phyloP scores from a whole-genome alignment of 2,888 invertebrate genomes.

The Troides aeacus region DNA sequence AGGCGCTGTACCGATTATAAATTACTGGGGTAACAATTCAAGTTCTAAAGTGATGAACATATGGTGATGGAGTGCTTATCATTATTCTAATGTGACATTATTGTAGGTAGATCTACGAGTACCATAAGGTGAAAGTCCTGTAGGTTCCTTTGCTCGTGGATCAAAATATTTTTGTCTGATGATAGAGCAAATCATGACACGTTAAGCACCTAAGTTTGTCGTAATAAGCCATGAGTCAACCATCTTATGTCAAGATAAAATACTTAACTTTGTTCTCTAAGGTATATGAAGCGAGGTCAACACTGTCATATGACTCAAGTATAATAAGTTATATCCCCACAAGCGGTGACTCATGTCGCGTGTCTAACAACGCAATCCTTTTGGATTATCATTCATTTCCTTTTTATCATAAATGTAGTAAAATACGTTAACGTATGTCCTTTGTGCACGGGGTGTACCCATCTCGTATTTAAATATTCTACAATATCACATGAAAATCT shows the following conservation, averaged over 20 bases:
- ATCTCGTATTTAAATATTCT: neutral
- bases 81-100: too few relatives aligned
- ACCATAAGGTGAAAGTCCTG: too few relatives aligned
- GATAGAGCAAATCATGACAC: too few relatives aligned
- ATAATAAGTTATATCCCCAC: constrained; percentile 15
- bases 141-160: too few relatives aligned
- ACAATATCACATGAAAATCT: neutral
- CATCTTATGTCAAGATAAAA: constrained; percentile 1
- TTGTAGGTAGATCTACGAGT: too few relatives aligned
- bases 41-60: too few relatives aligned
- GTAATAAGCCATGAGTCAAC: constrained; percentile 7
- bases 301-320: constrained; percentile 19
- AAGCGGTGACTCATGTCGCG: constrained; percentile 19
- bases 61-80: too few relatives aligned
- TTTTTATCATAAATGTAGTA: constrained; percentile 12
- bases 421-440: neutral
- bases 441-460: constrained; percentile 3
- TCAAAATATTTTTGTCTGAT: too few relatives aligned
- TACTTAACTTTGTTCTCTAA: constrained; percentile 3
- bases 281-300: constrained; percentile 16
- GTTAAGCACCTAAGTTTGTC: too few relatives aligned
- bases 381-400: constrained; percentile 22
- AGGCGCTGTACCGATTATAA: too few relatives aligned
- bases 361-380: constrained; percentile 10
- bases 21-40: too few relatives aligned